Conservation (phyloP, 2,113 vertebrate species). For the Hippocampus mohnikei region DNA sequence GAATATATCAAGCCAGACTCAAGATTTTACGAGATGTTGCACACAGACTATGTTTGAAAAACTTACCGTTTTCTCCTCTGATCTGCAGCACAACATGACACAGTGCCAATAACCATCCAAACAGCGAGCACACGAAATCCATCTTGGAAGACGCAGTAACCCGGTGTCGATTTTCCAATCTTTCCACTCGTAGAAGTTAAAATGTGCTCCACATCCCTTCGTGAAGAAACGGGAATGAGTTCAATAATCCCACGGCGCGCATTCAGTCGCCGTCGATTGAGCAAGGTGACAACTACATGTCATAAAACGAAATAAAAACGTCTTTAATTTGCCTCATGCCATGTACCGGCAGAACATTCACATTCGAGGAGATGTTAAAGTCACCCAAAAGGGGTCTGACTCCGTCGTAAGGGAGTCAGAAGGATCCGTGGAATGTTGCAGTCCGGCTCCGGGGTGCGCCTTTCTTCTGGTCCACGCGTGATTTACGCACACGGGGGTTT, state of each 20-base stretch:
- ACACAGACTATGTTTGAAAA: neutral
- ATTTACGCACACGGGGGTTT: slow-evolving; percentile 37
- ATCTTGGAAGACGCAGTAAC: slow-evolving; percentile 66
- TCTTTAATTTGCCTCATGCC: neutral
- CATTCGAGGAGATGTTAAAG: neutral
- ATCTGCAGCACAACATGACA: slow-evolving; percentile 69
- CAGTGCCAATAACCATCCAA: slow-evolving; percentile 77
- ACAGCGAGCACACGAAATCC: slow-evolving; percentile 77
- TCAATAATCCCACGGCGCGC: slow-evolving; percentile 39
- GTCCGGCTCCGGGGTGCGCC: slow-evolving; percentile 35
- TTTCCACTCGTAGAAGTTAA: slow-evolving; percentile 14
- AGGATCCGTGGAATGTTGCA: slow-evolving; percentile 17
- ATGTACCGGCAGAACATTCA: slow-evolving; percentile 23
- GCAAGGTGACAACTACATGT: slow-evolving; percentile 35
- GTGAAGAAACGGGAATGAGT: slow-evolving; percentile 3
- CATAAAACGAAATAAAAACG: slow-evolving; percentile 10
- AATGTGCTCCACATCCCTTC: slow-evolving; percentile 29
- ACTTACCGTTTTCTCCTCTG: slow-evolving; percentile 80
- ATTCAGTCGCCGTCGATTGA: slow-evolving; percentile 27
- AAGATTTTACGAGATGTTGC: neutral
- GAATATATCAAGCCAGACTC: neutral
- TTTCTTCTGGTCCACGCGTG: slow-evolving; percentile 20
- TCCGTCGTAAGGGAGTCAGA: slow-evolving; percentile 4
- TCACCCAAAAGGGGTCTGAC: slow-evolving; percentile 5
- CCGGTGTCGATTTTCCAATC: slow-evolving; percentile 25